Evolutionary conservation across 2,797 vertebrate genomes (phyloP).

Genomic region (Enteromius fasciolatus): DNA sequence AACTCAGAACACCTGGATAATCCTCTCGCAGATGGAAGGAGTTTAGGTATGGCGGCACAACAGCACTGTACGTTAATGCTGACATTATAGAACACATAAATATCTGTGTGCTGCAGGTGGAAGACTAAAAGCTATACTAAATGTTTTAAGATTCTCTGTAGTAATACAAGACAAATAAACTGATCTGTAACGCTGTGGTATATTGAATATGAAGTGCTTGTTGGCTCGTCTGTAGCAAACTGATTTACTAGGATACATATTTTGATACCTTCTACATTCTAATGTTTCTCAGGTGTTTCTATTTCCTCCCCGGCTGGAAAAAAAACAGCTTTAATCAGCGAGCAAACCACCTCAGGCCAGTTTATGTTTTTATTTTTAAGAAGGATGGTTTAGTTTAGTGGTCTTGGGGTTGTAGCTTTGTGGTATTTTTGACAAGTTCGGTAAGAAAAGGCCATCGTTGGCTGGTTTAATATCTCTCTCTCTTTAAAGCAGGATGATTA

Average conservation of each 20-base stretch:
- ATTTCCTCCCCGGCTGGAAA: not conserved
- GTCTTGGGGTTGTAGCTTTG: too few relatives aligned
- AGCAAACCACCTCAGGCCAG: not conserved
- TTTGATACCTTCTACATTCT: not conserved
- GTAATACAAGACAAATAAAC: not conserved
- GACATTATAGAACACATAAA: constrained; percentile 42
- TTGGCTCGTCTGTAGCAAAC: not conserved
- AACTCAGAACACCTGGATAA: constrained; percentile 42
- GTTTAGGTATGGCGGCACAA: constrained; percentile 38
- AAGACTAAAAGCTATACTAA: constrained; percentile 16
- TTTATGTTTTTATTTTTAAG: not conserved
- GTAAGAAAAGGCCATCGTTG: too few relatives aligned
- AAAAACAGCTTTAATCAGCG: not conserved
- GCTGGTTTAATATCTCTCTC: too few relatives aligned
- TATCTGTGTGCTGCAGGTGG: constrained; percentile 31
- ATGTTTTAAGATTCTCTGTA: not conserved
- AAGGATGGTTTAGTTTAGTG: not conserved
- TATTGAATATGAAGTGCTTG: not conserved
- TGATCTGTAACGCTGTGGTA: not conserved
- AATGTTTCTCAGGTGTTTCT: not conserved
- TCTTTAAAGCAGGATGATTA: not conserved
- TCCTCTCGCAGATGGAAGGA: constrained; percentile 39
- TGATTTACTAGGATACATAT: not conserved
- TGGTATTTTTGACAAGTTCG: too few relatives aligned
- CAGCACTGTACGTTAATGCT: constrained; percentile 22